Base-by-base conservation (phyloP, 2,113 vertebrate genomes). In the Caretta caretta region DNA sequence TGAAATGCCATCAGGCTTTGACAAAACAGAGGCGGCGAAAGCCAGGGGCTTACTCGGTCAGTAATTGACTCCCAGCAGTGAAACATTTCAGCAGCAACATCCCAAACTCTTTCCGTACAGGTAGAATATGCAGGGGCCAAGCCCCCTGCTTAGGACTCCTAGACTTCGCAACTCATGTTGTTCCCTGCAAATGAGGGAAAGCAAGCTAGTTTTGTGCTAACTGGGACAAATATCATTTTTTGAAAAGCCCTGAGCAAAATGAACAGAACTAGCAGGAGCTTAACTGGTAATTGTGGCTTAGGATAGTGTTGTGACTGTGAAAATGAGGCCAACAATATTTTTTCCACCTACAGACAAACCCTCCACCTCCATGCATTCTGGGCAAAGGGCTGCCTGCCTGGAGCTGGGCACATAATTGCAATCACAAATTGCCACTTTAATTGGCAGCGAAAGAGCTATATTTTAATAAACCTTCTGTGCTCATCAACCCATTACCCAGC, bases 131-230 rank as follows among this genome's bases (percentile, higher is more conserved):
- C 0, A 3, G 1, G 5, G 13, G 46, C 46, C 80, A 90, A 10
- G 31, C 7, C 35, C 14, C 31, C 31, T 65, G 7, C 62, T 65
- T 65, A 65, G 62, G 62, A 4, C 62, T 19, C 31, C 59, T 65
- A 20, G 69, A 1, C 50, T 88, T 84, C 90, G 75, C 83, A 19
- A 27, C 42, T 80, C 50, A 3, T 22, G 22, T n/a, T 46, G 29
- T 38, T 53, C 90, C 90, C 42, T 81, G 53, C 48, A 24, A n/a
- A 4, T 49, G 65, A 38, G 65, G 65, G 79, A 54, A 13, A n/a
- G 0, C 4, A 72, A 82, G 8, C 31, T 90, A 14, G 10, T 38
- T 75, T 51, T 53, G n/a, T 31, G 13, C 2, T 48, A 13, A 0
- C 0, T 56, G 29, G 5, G 62, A 38, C 42, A 87, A 54, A 91